Percentiles rank a stretch among this genome's conserved stretches.
phyloP scores from a whole-genome alignment of 2,113 vertebrate genomes.

The Collichthys lucidus region DNA sequence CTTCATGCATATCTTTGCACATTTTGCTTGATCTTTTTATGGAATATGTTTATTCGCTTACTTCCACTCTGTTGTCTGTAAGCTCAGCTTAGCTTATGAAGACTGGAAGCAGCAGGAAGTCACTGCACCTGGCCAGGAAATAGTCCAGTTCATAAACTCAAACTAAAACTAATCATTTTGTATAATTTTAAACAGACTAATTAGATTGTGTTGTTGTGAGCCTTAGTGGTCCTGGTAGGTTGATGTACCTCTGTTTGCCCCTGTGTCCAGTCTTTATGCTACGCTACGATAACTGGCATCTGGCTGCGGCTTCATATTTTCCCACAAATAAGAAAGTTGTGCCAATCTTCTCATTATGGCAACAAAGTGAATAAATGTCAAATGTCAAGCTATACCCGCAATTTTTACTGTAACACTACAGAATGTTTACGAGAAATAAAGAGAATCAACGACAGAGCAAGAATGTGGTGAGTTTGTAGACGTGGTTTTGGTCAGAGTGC shows the following conservation, averaged over 20 bases:
- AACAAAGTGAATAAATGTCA: not conserved
- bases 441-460: not conserved
- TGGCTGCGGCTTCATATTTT: not conserved
- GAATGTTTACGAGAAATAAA: constrained; percentile 4
- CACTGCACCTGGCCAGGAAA: not conserved
- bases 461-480: constrained; percentile 17
- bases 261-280: not conserved
- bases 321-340: no score
- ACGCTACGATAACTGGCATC: not conserved
- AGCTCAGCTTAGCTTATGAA: not conserved
- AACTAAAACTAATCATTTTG: not conserved
- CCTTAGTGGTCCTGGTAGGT: not conserved
- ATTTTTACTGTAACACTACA: not conserved
- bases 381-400: not conserved
- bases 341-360: not conserved
- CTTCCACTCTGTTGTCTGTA: not conserved
- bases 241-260: not conserved
- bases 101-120: not conserved
- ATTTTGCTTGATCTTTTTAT: not conserved
- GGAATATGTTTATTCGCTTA: not conserved
- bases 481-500: constrained; percentile 47
- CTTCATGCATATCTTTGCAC: not conserved
- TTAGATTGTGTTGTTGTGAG: not conserved
- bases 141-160: not conserved
- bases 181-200: not conserved